Base-by-base conservation (phyloP, 2,888 invertebrate genomes). In the Eurytoma adleriae region DNA sequence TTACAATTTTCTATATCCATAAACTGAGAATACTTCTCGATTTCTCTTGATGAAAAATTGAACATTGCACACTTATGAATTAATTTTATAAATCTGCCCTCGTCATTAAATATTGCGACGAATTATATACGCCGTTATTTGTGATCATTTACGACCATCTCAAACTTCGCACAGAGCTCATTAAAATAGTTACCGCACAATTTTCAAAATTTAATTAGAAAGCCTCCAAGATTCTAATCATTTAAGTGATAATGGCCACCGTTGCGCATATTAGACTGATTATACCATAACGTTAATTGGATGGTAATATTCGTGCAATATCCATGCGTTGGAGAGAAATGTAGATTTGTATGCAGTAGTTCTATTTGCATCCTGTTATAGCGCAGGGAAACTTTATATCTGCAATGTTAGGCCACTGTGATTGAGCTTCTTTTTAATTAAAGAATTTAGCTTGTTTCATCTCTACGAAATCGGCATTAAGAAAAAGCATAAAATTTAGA, bases 141-240 rank as follows among this genome's bases (percentile, higher is more conserved):
- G 56, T 56, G 64, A 76, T 80, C 50, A 69, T 64, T 77, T 72
- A 76, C 27, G 16, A 13, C 10, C 27, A 30, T n/a, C 40, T 64
- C n/a, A 66, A 48, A 66, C 73, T 20, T 52, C 40, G 40, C 75
- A 76, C 71, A 61, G 62, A 62, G 67, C 66, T 79, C 18, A 79
- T 75, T 79, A 75, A 18, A 56, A 61, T 48, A 40, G 64, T 54
- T 64, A 48, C 59, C 66, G 82, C 81, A 80, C 81, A 82, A 84
- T 83, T 81, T 84, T 84, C 82, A 80, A 84, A 84, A 86, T 85
- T 85, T 84, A 86, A 85, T 87, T 86, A 86, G 83, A 81, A 75
- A 80, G 67, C 78, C 74, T 52, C 82, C 76, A 48, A 72, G 84
- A 84, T 83, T 83, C 68, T 77, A 83, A 85, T 85, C 82, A 78